Percentiles rank a stretch among this genome's conserved stretches.
phyloP scores from a whole-genome alignment of 1,140 invertebrate genomes.

The Diabrotica virgifera region DNA sequence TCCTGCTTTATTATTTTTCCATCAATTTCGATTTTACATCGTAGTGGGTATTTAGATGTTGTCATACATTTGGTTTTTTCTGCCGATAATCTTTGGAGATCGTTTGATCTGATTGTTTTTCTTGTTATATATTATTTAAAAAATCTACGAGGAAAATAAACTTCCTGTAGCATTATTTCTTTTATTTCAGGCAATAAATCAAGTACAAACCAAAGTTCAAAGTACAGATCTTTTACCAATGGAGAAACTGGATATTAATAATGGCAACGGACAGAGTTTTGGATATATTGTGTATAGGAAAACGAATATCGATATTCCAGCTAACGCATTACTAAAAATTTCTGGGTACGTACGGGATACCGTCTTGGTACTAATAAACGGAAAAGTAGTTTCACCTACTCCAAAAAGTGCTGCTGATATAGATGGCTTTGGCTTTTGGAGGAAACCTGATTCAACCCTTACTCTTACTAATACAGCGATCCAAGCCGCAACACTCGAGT shows the following conservation, averaged over 20 bases:
- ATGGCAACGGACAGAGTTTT: conserved; percentile 55
- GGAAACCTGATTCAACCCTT: conserved; percentile 41
- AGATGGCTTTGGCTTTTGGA: conserved; percentile 52
- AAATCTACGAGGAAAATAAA: no score
- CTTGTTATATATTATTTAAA: no score
- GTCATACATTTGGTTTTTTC: no score
- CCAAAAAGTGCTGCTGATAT: conserved; percentile 40
- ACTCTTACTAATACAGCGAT: conserved; percentile 26
- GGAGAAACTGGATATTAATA: conserved; percentile 57
- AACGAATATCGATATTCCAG: conserved; percentile 34
- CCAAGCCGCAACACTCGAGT: conserved; percentile 48
- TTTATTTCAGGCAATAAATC: conserved; percentile 41
- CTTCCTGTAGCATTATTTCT: no score
- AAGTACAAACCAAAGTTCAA: conserved; percentile 25
- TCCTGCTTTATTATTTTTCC: no score
- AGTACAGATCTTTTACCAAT: conserved; percentile 48
- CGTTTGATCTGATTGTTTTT: no score
- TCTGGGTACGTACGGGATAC: conserved; percentile 53
- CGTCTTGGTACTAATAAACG: conserved; percentile 52
- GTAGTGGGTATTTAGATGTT: no score
- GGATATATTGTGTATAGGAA: conserved; percentile 58
- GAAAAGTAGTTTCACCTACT: conserved; percentile 44
- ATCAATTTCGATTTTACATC: no score
- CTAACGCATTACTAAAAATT: conserved; percentile 46
- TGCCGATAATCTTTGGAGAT: no score